phyloP scores from a whole-genome alignment of 2,888 invertebrate genomes.

The Incurvaria masculella region DNA sequence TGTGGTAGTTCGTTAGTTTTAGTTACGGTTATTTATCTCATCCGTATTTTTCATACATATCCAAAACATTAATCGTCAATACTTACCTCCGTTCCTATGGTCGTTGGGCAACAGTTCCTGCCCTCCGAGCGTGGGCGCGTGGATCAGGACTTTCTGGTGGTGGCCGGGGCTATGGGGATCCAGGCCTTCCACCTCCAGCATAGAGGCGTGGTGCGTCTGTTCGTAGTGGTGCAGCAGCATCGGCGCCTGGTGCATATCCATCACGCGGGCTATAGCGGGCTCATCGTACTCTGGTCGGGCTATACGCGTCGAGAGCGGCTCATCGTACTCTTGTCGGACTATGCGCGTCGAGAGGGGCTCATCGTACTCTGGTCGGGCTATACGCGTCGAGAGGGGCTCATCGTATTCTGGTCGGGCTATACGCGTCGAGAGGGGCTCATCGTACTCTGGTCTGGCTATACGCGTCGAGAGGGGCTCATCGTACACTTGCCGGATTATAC shows the following conservation, averaged over 20 bases:
- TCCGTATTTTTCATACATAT: no score
- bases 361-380: no score
- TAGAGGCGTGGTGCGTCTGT: conserved; percentile 46
- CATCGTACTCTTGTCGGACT: background rate
- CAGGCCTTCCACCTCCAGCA: conserved; percentile 45
- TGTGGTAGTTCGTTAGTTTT: no score
- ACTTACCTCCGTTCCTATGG: conserved; percentile 47
- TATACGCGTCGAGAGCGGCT: background rate
- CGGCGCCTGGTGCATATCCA: conserved; percentile 50
- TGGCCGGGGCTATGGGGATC: conserved; percentile 40
- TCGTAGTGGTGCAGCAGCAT: conserved; percentile 31
- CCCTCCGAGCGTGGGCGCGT: conserved; percentile 40
- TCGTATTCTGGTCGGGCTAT: no score
- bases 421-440: no score
- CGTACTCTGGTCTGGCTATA: no score
- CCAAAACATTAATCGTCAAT: background rate
- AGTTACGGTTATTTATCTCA: no score
- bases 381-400: no score
- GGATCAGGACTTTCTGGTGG: conserved; percentile 48
- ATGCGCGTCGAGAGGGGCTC: no score
- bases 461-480: no score
- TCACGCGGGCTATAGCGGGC: conserved; percentile 19
- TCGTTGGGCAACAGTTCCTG: conserved; percentile 43
- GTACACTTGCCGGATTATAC: no score
- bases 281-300: background rate